Base-by-base conservation (phyloP, 2,888 invertebrate species). In the Criorhina ranunculi region DNA sequence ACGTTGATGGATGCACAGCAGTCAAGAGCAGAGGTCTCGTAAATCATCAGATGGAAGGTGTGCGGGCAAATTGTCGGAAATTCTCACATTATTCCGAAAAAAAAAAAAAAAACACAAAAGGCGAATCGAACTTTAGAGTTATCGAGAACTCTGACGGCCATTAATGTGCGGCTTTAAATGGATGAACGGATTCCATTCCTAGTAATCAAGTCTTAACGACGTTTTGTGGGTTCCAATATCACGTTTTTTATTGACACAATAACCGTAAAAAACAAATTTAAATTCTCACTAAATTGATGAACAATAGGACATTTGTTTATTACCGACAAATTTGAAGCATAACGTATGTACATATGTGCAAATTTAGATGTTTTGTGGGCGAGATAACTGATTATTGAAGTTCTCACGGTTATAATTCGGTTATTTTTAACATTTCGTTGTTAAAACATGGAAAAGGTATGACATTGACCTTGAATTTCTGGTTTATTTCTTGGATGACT, bases 1-100 rank as follows among this genome's bases (percentile, higher is more conserved):
- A 72, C 42, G 24, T 46, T 64, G 64, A 70, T 64, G 62, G 49
- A 64, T 72, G 35, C 55, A 7, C 42, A 37, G 12, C 51, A 37
- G 29, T 57, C 64, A 15, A 51, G 51, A 35, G 42, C 33, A 44
- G 35, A 59, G 59, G 42, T 51, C 72, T 73, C 79, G 79, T 79
- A 73, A 79, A 79, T 79, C 79, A 79, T 66, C 53, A 37, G 64
- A 29, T 46, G 49, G 62, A 62, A 64, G 55, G 40, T 78, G 69
- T 42, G 44, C 33, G 55, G 72, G 64, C 42, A 72, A 79, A 72
- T 79, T 72, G 57, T 49, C 59, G 33, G 42, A 57, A 35, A 11
- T 79, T 33, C 46, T 42, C 57, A 46, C 19, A 51, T 24, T 42
- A 33, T 72, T 75, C 44, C n/a, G 24, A 24, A n/a, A n/a, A n/a